Base-by-base conservation (phyloP, 2,113 vertebrate species). In the Lepidothrix coronata region DNA sequence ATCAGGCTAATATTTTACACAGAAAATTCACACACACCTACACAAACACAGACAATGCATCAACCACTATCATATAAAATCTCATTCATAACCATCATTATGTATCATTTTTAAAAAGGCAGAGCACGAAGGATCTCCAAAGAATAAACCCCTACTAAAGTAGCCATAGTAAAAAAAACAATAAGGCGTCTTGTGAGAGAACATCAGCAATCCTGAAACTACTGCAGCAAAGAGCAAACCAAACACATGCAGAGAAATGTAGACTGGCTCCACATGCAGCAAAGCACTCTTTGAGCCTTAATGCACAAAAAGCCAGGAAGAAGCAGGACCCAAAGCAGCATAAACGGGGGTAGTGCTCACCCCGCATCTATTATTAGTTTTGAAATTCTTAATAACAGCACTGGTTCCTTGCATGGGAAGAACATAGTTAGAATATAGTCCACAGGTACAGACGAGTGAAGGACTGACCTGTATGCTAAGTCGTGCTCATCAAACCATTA, bases 351-450 rank as follows among this genome's bases (percentile, higher is more conserved):
- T 39, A 62, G 33, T 13, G 25, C 11, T 6, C 33, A 86, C 16
- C 6, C 13, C 12, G 11, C 9, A 57, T 8, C 14, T 75, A 67
- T 30, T 61, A 37, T 15, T 31, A 74, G 21, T 59, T 80, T 62
- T 59, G 33, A 85, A 88, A 88, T 44, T 79, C 25, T 85, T 77
- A 75, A 16, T 30, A 80, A 55, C 30, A 91, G 37, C 30, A 80
- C 27, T 11, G 16, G 63, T 4, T 43, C 58, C 30, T 44, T 79
- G 35, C 43, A 81, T 4, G 23, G 14, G 5, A 66, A 92, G 5
- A 80, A 14, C 0, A 1, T 0, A 67, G 33, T 46, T 31, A 67
- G 33, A 21, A 44, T 4, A 44, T 1, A 44, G 37, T 24, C 51
- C 59, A 70, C 46, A 76, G 33, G 31, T 46, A 63, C 2, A 5